A percentile compares a stretch with the other conserved stretches of the same genome.
phyloP scores from a whole-genome alignment of 1,140 invertebrate species.

The Monomorium pharaonis region DNA sequence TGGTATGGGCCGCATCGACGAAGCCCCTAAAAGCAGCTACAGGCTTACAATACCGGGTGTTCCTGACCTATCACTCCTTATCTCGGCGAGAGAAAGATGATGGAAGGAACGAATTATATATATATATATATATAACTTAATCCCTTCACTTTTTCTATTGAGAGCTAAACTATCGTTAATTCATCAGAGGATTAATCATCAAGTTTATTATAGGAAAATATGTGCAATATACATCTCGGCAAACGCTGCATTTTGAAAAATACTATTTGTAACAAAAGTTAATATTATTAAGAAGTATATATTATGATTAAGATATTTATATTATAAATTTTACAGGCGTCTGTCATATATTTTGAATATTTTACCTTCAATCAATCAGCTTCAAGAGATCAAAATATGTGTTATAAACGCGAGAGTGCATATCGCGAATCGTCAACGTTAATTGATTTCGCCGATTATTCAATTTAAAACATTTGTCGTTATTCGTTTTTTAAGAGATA shows the following conservation, averaged over 20 bases:
- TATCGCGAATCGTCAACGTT: neutral
- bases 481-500: neutral
- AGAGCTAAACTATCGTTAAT: neutral
- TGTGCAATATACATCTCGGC: neutral
- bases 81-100: neutral
- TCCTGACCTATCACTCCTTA: constrained; percentile 13
- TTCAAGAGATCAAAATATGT: neutral
- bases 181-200: neutral
- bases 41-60: neutral
- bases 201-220: neutral
- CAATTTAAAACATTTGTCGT: neutral
- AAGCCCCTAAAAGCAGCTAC: constrained; percentile 24
- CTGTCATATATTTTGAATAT: neutral
- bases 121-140: neutral
- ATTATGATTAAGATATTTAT: neutral
- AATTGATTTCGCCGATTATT: neutral
- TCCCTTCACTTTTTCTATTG: neutral
- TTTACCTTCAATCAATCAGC: too few relatives aligned
- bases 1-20: neutral
- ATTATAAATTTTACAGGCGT: neutral
- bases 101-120: neutral
- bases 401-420: neutral
- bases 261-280: neutral
- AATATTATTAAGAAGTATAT: neutral
- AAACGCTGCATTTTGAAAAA: neutral